Percentiles rank a stretch among this genome's conserved stretches.
Evolutionary conservation across 2,113 vertebrate species (phyloP).

Genomic region (Podarcis cretensis): DNA sequence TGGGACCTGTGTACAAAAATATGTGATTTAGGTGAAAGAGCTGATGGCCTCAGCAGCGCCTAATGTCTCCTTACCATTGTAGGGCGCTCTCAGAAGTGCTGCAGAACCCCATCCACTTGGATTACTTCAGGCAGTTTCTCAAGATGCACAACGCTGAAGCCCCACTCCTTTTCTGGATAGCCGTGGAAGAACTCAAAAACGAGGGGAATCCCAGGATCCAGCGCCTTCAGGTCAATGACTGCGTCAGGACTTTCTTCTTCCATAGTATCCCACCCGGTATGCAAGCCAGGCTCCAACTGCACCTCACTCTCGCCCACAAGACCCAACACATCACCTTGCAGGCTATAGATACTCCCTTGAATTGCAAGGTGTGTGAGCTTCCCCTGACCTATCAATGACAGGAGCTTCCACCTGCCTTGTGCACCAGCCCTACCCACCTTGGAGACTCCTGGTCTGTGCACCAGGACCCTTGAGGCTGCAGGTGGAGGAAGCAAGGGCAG

Average conservation of each 20-base stretch:
- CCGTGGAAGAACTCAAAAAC: slow-evolving; percentile 43
- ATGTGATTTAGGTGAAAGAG: neutral
- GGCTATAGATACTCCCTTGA: neutral
- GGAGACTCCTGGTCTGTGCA: too few relatives aligned
- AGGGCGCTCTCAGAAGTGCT: slow-evolving; percentile 70
- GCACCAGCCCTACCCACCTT: neutral
- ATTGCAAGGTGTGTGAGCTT: neutral
- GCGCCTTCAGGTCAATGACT: slow-evolving; percentile 22
- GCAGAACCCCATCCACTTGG: slow-evolving; percentile 52
- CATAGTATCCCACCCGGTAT: slow-evolving; percentile 55
- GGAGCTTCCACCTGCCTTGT: neutral
- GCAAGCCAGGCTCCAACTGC: neutral
- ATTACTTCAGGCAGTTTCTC: slow-evolving; percentile 71
- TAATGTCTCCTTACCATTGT: slow-evolving; percentile 1
- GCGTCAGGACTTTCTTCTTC: slow-evolving; percentile 61
- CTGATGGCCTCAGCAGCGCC: neutral
- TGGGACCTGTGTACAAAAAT: neutral
- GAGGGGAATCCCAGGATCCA: slow-evolving; percentile 35
- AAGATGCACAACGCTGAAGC: slow-evolving; percentile 33
- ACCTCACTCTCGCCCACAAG: too few relatives aligned
- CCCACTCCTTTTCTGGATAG: slow-evolving; percentile 64
- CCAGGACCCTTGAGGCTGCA: neutral
- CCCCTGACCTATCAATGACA: neutral
- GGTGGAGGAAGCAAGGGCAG: neutral
- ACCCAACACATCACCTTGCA: neutral